These are phyloP conservation scores for Cydia strobilella DNA, from an alignment of 1,140 invertebrate genomes.

Conservation along the genomic window DNA sequence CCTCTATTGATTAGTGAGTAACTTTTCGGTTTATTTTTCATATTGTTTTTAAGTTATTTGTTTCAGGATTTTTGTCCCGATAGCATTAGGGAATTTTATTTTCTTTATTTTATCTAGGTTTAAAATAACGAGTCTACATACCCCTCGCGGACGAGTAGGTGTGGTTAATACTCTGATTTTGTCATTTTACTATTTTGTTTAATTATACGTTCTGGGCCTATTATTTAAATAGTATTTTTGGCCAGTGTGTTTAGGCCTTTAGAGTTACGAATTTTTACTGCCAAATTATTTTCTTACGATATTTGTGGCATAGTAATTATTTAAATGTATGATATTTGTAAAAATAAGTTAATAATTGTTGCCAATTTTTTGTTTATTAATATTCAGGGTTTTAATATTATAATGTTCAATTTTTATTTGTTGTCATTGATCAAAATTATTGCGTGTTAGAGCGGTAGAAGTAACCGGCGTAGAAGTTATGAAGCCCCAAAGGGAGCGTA, in stretches of 20 bases:
- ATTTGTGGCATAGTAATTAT: conserved; percentile 78
- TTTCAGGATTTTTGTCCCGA: conserved; percentile 80
- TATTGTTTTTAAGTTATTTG: conserved; percentile 81
- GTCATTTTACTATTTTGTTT: conserved; percentile 74
- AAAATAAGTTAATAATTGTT: conserved; percentile 78
- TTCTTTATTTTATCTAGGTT: conserved; percentile 76
- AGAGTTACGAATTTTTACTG: conserved; percentile 80
- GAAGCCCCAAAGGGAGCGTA: conserved; percentile 78
- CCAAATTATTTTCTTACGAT: conserved; percentile 80
- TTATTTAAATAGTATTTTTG: conserved; percentile 77
- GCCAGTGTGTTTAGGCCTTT: conserved; percentile 75
- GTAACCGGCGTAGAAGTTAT: conserved; percentile 75
- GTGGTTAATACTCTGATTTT: conserved; percentile 78
- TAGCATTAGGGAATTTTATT: conserved; percentile 80
- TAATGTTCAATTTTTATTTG: conserved; percentile 74
- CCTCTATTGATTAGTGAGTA: conserved; percentile 79
- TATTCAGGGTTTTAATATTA: conserved; percentile 77
- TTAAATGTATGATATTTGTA: conserved; percentile 76
- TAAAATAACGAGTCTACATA: conserved; percentile 69
- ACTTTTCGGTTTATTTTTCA: conserved; percentile 79
- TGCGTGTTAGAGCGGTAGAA: conserved; percentile 77
- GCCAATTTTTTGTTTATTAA: conserved; percentile 75
- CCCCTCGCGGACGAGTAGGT: conserved; percentile 68
- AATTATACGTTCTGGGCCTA: conserved; percentile 73
- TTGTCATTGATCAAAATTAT: conserved; percentile 80